These are phyloP conservation scores for Siniperca chuatsi DNA, from an alignment of 2,113 vertebrate genomes.

Conservation along the genomic window DNA sequence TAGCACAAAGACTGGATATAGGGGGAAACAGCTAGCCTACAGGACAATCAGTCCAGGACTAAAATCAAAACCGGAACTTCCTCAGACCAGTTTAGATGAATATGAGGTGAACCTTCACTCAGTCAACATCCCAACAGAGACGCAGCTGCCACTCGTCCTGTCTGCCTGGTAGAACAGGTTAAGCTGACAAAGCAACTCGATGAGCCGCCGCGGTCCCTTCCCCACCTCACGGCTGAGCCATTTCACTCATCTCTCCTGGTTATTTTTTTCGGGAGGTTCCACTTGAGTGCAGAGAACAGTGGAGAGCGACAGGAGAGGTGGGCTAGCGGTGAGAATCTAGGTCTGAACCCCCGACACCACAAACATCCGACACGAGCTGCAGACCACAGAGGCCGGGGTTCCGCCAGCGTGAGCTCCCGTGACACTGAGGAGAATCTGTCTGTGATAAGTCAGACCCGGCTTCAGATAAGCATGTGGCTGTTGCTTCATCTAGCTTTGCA, in stretches of 20 bases:
- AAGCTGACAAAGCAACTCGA: neutral
- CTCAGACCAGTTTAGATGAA: neutral
- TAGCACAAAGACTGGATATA: neutral
- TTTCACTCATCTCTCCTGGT: neutral
- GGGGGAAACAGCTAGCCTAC: neutral
- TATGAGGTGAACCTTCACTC: neutral
- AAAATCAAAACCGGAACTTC: neutral
- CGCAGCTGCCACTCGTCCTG: neutral
- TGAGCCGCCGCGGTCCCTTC: neutral
- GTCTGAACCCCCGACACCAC: constrained; percentile 21
- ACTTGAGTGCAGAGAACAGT: neutral
- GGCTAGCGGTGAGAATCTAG: neutral
- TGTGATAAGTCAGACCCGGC: constrained; percentile 2
- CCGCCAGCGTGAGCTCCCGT: neutral
- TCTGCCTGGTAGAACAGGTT: constrained; percentile 8
- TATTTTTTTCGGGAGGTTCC: constrained; percentile 18
- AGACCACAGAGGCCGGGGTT: neutral
- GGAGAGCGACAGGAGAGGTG: neutral
- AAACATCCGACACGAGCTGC: neutral
- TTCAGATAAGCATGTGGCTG: constrained; percentile 40
- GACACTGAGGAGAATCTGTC: neutral
- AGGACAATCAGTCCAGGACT: neutral
- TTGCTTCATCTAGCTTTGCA: constrained; percentile 15
- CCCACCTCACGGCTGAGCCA: neutral
- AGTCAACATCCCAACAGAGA: neutral